These are phyloP conservation scores for Ornithoptera priamus DNA, from an alignment of 2,888 invertebrate genomes.

Conservation along the genomic window DNA sequence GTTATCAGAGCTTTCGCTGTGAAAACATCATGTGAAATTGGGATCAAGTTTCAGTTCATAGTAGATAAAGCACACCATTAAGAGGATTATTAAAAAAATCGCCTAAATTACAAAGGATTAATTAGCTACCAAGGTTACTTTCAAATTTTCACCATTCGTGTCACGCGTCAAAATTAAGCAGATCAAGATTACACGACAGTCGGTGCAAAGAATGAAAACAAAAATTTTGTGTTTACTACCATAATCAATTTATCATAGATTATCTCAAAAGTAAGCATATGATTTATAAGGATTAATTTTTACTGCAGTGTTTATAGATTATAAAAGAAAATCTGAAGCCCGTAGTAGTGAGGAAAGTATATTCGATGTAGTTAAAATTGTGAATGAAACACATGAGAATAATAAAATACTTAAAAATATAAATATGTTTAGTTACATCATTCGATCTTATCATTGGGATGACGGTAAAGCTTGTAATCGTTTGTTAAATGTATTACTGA, in stretches of 20 bases:
- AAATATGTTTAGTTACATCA: not conserved
- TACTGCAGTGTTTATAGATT: no score
- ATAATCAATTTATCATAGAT: not conserved
- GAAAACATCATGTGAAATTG: not conserved
- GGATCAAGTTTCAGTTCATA: not conserved
- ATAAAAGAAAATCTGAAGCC: no score
- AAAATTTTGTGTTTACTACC: not conserved
- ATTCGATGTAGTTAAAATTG: no score
- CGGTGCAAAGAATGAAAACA: not conserved
- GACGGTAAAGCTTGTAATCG: not conserved
- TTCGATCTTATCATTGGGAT: not conserved
- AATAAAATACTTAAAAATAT: not conserved
- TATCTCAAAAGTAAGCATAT: not conserved
- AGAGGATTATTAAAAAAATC: not conserved
- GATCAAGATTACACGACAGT: not conserved
- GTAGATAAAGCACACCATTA: not conserved
- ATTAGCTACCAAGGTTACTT: not conserved
- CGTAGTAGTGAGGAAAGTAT: no score
- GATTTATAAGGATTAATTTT: no score
- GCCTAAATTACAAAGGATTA: not conserved
- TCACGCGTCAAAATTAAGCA: not conserved
- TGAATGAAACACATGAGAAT: no score
- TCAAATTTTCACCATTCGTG: not conserved
- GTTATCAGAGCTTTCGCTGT: not conserved
- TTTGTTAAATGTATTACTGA: not conserved